A percentile compares a stretch with the other conserved stretches of the same genome.
Conservation (phyloP, 2,113 vertebrate species). For the Protomyctophum bolini region DNA sequence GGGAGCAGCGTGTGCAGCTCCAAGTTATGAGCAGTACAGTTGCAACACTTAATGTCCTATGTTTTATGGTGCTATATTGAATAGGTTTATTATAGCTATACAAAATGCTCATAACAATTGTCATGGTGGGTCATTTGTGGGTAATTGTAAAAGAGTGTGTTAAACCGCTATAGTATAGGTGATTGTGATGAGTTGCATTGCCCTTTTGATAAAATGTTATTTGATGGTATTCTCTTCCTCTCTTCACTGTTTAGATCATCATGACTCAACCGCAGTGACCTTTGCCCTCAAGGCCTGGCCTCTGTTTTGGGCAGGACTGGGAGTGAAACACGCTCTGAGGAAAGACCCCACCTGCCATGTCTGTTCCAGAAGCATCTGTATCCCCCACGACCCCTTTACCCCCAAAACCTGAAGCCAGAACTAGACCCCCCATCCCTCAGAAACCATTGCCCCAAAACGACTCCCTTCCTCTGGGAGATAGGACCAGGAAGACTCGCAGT, state of each 20-base stretch:
- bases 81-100: constrained; percentile 14
- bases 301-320: constrained; percentile 41
- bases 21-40: constrained; percentile 22
- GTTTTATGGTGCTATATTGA: constrained; percentile 1
- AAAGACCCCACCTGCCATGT: constrained; percentile 59
- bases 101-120: not conserved
- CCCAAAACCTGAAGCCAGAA: constrained; percentile 54
- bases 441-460: constrained; percentile 39
- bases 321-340: constrained; percentile 15
- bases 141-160: not conserved
- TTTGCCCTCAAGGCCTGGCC: constrained; percentile 40
- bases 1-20: constrained; percentile 4
- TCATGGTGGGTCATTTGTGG: not conserved
- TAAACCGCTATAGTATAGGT: not conserved
- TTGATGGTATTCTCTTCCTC: not conserved
- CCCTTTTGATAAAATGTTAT: not conserved
- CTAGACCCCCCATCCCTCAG: constrained; percentile 51
- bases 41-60: not conserved
- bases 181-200: not conserved
- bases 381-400: not conserved
- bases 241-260: constrained; percentile 36
- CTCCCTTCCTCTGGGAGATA: constrained; percentile 19
- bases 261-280: constrained; percentile 34
- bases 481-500: not conserved
- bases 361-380: constrained; percentile 50